Evolutionary conservation across 2,888 invertebrate species (phyloP).

Genomic region (Opisthograptis luteolata): DNA sequence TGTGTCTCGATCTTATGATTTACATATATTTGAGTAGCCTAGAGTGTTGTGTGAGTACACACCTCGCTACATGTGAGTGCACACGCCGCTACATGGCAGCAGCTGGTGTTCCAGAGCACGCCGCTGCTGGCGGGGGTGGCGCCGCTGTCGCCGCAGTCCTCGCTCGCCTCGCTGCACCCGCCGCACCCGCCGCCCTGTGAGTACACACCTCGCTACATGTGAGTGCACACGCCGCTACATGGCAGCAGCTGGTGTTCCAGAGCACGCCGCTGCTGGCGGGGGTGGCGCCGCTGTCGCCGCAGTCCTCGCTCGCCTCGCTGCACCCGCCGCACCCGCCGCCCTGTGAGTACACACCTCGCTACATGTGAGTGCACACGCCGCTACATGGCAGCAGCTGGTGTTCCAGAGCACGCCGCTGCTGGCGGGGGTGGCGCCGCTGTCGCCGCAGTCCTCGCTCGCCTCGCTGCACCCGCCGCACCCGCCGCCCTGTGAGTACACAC

Average conservation of each 20-base stretch:
- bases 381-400: background rate
- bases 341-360: no score
- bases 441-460: slow-evolving; percentile 73
- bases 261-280: slow-evolving; percentile 75
- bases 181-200: slow-evolving; percentile 55
- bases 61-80: no score
- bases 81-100: no score
- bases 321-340: slow-evolving; percentile 56
- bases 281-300: slow-evolving; percentile 72
- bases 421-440: slow-evolving; percentile 68
- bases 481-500: no score
- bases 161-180: slow-evolving; percentile 63
- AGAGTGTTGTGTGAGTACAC: no score
- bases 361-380: no score
- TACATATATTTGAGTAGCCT: no score
- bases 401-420: slow-evolving; percentile 74
- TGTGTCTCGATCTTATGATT: no score
- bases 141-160: slow-evolving; percentile 73
- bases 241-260: slow-evolving; percentile 42
- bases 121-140: slow-evolving; percentile 72
- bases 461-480: slow-evolving; percentile 56
- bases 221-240: no score
- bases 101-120: slow-evolving; percentile 60
- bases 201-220: no score
- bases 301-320: slow-evolving; percentile 69